phyloP scores from a whole-genome alignment of 2,888 invertebrate genomes.

The Ophion ventricosus region DNA sequence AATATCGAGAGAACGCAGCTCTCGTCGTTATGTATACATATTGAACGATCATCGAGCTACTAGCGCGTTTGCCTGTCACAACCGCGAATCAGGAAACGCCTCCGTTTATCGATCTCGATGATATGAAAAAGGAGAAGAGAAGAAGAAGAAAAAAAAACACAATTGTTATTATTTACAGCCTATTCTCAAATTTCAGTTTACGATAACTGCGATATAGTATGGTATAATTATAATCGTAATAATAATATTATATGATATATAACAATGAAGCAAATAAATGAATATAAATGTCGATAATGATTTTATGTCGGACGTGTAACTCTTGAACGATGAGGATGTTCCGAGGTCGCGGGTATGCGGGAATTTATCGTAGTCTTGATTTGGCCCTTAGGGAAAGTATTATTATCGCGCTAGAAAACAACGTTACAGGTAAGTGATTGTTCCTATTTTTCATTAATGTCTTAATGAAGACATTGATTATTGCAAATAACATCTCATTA shows the following conservation, averaged over 20 bases:
- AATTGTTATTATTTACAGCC: conserved; percentile 80
- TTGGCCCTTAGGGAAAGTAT: background rate
- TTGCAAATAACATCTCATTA: no score
- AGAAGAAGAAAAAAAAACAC: conserved; percentile 53
- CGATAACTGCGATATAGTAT: conserved; percentile 79
- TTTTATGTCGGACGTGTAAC: conserved; percentile 22
- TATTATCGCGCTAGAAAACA: background rate
- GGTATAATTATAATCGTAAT: conserved; percentile 66
- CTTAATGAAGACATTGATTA: background rate
- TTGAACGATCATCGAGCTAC: conserved; percentile 61
- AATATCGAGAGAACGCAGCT: conserved; percentile 18
- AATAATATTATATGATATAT: conserved; percentile 78
- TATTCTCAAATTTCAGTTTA: conserved; percentile 81
- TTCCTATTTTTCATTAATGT: background rate
- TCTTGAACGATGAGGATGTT: background rate
- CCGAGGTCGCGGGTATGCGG: background rate
- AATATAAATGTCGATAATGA: conserved; percentile 67
- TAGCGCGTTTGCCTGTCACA: conserved; percentile 50
- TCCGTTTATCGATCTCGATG: conserved; percentile 78
- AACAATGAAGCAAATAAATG: conserved; percentile 81
- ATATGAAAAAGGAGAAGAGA: no score
- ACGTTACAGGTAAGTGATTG: background rate
- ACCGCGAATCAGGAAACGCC: conserved; percentile 74
- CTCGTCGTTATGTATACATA: conserved; percentile 62
- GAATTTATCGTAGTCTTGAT: background rate